phyloP scores from a whole-genome alignment of 2,113 vertebrate genomes.

The Bubo blakistoni region DNA sequence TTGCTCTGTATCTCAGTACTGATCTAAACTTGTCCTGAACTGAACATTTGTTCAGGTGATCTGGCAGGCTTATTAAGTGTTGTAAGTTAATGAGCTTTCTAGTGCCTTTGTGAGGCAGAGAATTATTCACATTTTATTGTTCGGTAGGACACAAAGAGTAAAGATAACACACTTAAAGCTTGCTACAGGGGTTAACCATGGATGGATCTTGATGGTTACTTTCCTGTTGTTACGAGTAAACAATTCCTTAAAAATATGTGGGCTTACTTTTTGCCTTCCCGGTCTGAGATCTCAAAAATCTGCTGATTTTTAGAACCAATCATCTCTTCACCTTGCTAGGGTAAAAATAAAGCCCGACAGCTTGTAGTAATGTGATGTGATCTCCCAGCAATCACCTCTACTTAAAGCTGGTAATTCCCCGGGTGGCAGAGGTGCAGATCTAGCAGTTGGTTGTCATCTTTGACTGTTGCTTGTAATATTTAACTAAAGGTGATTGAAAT shows the following conservation, averaged over 20 bases:
- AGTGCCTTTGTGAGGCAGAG: not conserved
- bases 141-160: not conserved
- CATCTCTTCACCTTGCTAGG: not conserved
- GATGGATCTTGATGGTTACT: not conserved
- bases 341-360: not conserved
- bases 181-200: not conserved
- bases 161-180: not conserved
- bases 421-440: not conserved
- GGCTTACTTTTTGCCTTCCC: not conserved
- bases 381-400: not conserved
- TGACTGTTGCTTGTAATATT: not conserved
- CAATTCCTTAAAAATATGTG: not conserved
- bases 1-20: not conserved
- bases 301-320: not conserved
- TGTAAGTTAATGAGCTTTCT: not conserved
- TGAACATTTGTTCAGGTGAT: rapidly evolving
- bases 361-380: not conserved
- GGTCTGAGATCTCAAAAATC: not conserved
- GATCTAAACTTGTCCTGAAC: not conserved
- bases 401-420: not conserved
- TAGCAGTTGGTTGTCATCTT: not conserved
- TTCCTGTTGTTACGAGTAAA: not conserved
- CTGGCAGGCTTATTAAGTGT: not conserved
- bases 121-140: not conserved
- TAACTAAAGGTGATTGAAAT: not conserved